phyloP scores from a whole-genome alignment of 2,797 vertebrate genomes.

The Erpetoichthys calabaricus region DNA sequence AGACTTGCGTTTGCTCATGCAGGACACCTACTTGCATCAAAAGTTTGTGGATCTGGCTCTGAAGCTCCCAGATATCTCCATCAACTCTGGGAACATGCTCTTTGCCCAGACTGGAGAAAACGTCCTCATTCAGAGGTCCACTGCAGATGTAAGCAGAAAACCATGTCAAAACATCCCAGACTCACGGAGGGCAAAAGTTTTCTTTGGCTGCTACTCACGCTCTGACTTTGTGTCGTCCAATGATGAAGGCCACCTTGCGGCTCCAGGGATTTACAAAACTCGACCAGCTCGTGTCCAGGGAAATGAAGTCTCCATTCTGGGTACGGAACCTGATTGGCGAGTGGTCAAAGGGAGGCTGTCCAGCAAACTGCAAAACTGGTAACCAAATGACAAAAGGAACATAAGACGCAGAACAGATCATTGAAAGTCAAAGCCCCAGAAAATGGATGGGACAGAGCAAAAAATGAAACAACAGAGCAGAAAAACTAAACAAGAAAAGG shows the following conservation, averaged over 20 bases:
- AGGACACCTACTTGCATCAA: slow-evolving; percentile 62
- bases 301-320: slow-evolving; percentile 48
- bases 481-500: no score
- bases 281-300: slow-evolving; percentile 51
- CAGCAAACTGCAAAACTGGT: slow-evolving; percentile 44
- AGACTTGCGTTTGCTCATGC: neutral
- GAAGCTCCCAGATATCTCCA: slow-evolving; percentile 68
- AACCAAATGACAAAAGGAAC: slow-evolving; percentile 8
- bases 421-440: no score
- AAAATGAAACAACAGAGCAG: no score
- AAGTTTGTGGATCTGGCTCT: slow-evolving; percentile 78
- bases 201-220: slow-evolving; percentile 30
- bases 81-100: slow-evolving; percentile 31
- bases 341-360: slow-evolving; percentile 48
- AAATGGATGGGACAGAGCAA: no score
- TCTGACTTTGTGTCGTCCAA: slow-evolving; percentile 46
- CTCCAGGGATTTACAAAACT: slow-evolving; percentile 57
- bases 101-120: slow-evolving; percentile 57
- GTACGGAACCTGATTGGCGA: slow-evolving; percentile 47
- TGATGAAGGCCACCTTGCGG: slow-evolving; percentile 44
- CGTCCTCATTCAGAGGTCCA: slow-evolving; percentile 78
- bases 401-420: neutral
- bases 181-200: no score
- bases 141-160: slow-evolving; percentile 30
- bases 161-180: neutral